These are phyloP conservation scores for Bombus waltoni DNA, from an alignment of 1,140 invertebrate species.

Conservation along the genomic window DNA sequence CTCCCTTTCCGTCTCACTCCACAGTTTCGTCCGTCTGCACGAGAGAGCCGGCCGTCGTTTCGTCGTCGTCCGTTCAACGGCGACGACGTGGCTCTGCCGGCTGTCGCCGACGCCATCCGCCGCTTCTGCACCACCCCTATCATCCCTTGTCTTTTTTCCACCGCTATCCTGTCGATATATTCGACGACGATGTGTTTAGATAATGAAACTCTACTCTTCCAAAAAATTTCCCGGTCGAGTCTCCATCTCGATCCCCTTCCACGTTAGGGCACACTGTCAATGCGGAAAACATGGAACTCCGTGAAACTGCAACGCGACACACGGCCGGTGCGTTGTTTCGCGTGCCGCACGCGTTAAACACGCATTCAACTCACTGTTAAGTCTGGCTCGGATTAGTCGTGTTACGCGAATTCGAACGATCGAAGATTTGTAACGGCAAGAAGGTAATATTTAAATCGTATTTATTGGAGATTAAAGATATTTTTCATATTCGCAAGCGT, in stretches of 20 bases:
- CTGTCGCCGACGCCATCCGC: conserved; percentile 63
- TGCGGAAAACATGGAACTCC: conserved; percentile 34
- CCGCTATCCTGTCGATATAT: conserved; percentile 32
- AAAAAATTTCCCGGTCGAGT: conserved; percentile 37
- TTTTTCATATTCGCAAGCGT: too few relatives aligned
- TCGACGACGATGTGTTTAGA: conserved; percentile 47
- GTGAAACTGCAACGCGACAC: not conserved
- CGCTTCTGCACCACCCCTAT: conserved; percentile 29
- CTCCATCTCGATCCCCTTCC: not conserved
- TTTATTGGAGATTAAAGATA: too few relatives aligned
- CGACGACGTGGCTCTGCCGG: conserved; percentile 62
- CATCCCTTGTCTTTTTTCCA: conserved; percentile 21
- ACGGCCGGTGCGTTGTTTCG: not conserved
- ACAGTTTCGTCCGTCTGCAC: conserved; percentile 58
- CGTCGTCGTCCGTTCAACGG: conserved; percentile 59
- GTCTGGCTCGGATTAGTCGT: not conserved
- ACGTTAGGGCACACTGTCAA: not conserved
- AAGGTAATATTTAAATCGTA: too few relatives aligned
- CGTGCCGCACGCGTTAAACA: conserved; percentile 26
- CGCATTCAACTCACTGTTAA: conserved; percentile 43
- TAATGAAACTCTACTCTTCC: conserved; percentile 51
- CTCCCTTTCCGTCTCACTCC: conserved; percentile 59
- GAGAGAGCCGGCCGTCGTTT: conserved; percentile 57
- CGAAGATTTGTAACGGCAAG: too few relatives aligned
- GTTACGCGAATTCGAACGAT: not conserved